A percentile compares a stretch with the other conserved stretches of the same genome.
Conservation (phyloP, 2,888 invertebrate species). For the Pyrochroa serraticornis region DNA sequence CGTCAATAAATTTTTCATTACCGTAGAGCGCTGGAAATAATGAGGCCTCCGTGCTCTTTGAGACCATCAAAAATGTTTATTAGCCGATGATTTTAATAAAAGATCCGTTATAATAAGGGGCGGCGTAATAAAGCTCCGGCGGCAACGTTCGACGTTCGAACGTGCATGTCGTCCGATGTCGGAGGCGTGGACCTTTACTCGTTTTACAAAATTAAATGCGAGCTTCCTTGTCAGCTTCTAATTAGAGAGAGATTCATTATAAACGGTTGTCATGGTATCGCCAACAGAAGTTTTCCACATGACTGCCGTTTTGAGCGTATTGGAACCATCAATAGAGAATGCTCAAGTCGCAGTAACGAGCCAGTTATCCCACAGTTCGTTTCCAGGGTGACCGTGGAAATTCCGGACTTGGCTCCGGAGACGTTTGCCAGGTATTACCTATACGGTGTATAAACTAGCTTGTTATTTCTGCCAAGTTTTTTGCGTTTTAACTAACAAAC, state of each 20-base stretch:
- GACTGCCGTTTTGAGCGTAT: slow-evolving; percentile 47
- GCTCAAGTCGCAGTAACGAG: slow-evolving; percentile 48
- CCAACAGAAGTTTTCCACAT: slow-evolving; percentile 52
- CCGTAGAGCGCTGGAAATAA: neutral
- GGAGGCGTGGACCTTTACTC: slow-evolving; percentile 7
- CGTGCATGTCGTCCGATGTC: neutral
- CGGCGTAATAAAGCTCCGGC: neutral
- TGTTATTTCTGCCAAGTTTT: no score
- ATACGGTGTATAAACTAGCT: no score
- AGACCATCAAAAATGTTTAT: slow-evolving; percentile 3
- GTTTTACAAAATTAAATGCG: slow-evolving; percentile 41
- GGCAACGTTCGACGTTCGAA: slow-evolving; percentile 6
- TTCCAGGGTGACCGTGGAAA: slow-evolving; percentile 32
- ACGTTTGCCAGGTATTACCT: neutral
- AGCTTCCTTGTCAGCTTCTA: slow-evolving; percentile 46
- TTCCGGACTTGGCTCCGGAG: neutral
- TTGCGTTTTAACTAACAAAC: no score
- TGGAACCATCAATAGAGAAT: slow-evolving; percentile 46
- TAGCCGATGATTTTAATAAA: slow-evolving; percentile 13
- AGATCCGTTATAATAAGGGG: neutral
- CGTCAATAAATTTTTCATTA: slow-evolving; percentile 2
- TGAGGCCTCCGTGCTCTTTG: neutral
- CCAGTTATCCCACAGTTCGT: slow-evolving; percentile 42
- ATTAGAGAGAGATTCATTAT: slow-evolving; percentile 53
- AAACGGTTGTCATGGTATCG: slow-evolving; percentile 52